Evolutionary conservation across 30 jellyfish, hydroid and myxozoan species (phyloP).

Genomic region (Aurelia sp.): DNA sequence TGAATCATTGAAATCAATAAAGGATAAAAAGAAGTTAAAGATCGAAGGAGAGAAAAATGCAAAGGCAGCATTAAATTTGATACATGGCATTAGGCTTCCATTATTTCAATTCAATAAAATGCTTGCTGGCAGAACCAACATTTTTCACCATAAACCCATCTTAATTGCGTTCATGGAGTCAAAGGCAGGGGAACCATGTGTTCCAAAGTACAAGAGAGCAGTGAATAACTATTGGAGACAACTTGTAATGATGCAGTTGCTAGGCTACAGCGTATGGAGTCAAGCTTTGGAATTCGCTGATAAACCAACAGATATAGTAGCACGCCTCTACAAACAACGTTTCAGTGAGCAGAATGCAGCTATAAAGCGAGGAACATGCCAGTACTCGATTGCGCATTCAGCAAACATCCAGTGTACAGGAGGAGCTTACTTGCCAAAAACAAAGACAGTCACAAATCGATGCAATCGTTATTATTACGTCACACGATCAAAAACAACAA

Average conservation of each 20-base stretch:
- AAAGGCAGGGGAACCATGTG: not conserved
- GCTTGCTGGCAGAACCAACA: too few relatives aligned
- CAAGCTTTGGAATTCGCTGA: conserved; percentile 27
- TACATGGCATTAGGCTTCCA: too few relatives aligned
- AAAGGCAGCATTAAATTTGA: too few relatives aligned
- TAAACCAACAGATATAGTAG: not conserved
- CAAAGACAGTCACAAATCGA: conserved; percentile 2
- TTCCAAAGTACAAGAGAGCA: conserved; percentile 4
- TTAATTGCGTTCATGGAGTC: not conserved
- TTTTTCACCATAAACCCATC: not conserved
- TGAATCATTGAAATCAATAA: too few relatives aligned
- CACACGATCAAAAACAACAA: not conserved
- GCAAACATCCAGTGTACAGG: conserved; percentile 9
- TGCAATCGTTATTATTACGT: not conserved
- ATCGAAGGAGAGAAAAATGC: too few relatives aligned
- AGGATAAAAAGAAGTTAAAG: too few relatives aligned
- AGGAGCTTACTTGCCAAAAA: not conserved
- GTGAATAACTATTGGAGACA: conserved; percentile 1
- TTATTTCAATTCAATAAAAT: too few relatives aligned
- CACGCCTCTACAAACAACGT: not conserved
- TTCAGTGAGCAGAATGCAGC: too few relatives aligned
- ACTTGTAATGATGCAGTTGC: not conserved
- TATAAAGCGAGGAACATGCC: too few relatives aligned
- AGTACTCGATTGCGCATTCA: too few relatives aligned
- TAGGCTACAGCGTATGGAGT: conserved; percentile 12